Percentiles rank a stretch among this genome's conserved stretches.
phyloP scores from a whole-genome alignment of 2,888 invertebrate species.

The Zaprionus obscuricornis region DNA sequence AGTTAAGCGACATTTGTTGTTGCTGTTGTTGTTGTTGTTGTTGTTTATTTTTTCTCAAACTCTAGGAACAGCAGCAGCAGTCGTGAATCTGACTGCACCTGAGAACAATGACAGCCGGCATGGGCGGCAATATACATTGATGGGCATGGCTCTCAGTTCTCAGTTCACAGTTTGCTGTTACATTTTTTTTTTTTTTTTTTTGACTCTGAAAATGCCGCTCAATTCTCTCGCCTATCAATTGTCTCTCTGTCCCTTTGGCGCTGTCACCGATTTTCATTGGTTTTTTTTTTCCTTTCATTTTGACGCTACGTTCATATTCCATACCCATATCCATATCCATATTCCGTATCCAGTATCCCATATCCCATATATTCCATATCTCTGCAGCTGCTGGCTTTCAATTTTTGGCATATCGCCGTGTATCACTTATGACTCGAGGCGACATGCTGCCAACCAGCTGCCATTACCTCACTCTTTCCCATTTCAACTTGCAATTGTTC shows the following conservation, averaged over 20 bases:
- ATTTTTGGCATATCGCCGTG: slow-evolving; percentile 74
- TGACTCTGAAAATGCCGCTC: too few relatives aligned
- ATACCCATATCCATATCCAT: slow-evolving; percentile 28
- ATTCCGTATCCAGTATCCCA: slow-evolving; percentile 35
- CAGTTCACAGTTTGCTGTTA: not conserved
- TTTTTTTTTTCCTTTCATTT: slow-evolving; percentile 26
- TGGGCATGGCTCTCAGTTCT: not conserved
- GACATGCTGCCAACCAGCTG: slow-evolving; percentile 19
- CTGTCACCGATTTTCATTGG: slow-evolving; percentile 26
- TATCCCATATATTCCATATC: slow-evolving; percentile 71
- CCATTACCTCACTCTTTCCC: not conserved
- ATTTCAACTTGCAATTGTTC: too few relatives aligned
- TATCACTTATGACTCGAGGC: slow-evolving; percentile 60
- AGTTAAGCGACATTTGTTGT: slow-evolving; percentile 63
- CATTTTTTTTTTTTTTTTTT: not conserved
- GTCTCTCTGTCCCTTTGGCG: too few relatives aligned
- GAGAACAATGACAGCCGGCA: slow-evolving; percentile 73
- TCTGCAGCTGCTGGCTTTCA: slow-evolving; percentile 55
- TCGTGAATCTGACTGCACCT: slow-evolving; percentile 49
- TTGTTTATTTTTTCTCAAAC: not conserved
- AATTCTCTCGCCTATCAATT: too few relatives aligned
- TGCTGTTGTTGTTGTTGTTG: slow-evolving; percentile 23
- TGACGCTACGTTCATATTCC: slow-evolving; percentile 12
- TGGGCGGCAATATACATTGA: slow-evolving; percentile 17
- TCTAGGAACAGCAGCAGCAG: not conserved